phyloP scores from a whole-genome alignment of 2,888 invertebrate species.

The Platycnemis pennipes region DNA sequence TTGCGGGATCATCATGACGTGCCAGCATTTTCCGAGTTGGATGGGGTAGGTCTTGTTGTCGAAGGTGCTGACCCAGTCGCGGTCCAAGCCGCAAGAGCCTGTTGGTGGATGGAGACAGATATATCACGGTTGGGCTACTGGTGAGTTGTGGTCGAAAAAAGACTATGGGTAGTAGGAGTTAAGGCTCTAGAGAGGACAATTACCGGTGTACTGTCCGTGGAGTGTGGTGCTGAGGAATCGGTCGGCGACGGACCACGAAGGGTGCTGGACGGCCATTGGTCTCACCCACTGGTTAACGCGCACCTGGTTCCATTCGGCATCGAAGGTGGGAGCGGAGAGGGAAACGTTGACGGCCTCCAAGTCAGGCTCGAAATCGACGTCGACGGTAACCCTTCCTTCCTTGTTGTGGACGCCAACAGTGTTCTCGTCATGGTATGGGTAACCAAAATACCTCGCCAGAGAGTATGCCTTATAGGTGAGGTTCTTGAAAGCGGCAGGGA shows the following conservation, averaged over 20 bases:
- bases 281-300: conserved; percentile 78
- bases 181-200: conserved; percentile 77
- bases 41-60: conserved; percentile 84
- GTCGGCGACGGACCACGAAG: conserved; percentile 77
- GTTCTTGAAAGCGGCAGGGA: conserved; percentile 79
- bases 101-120: conserved; percentile 71
- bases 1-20: conserved; percentile 80
- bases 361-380: conserved; percentile 79
- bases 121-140: conserved; percentile 44
- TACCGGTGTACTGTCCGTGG: conserved; percentile 81
- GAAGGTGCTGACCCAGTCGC: conserved; percentile 83
- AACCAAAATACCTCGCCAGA: conserved; percentile 79
- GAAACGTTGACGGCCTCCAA: conserved; percentile 80
- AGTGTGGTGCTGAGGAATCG: conserved; percentile 77
- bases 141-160: background rate
- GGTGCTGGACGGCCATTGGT: conserved; percentile 80
- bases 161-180: too few species aligned
- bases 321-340: conserved; percentile 78
- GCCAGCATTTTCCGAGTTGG: conserved; percentile 81
- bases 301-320: conserved; percentile 79
- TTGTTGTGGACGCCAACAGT: conserved; percentile 76
- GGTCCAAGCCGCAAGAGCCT: conserved; percentile 85
- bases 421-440: conserved; percentile 80
- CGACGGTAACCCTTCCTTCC: conserved; percentile 80
- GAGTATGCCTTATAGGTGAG: conserved; percentile 79